Conservation (phyloP, 1,140 invertebrate genomes). For the Homalodisca vitripennis region DNA sequence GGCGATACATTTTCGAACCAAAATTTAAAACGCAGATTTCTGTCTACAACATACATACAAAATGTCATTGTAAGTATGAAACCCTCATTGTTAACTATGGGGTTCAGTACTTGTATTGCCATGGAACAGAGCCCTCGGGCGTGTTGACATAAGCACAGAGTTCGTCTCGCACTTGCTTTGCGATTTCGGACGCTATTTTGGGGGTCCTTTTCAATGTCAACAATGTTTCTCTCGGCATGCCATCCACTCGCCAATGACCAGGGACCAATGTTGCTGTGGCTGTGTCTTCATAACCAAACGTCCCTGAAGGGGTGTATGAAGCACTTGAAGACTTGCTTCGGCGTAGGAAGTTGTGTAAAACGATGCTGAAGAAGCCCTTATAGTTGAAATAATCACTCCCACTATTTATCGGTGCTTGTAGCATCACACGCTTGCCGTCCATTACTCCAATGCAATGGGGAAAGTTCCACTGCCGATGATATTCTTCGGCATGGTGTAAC, state of each 20-base stretch:
- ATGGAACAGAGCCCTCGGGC: not conserved
- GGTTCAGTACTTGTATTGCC: not conserved
- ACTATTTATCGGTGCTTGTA: conserved; percentile 46
- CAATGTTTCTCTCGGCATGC: not conserved
- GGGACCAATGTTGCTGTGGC: not conserved
- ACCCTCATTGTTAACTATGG: not conserved
- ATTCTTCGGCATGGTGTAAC: conserved; percentile 2
- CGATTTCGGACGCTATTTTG: too few relatives aligned
- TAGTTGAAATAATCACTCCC: conserved; percentile 54
- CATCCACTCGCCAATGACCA: not conserved
- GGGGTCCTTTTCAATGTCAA: not conserved
- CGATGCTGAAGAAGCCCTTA: conserved; percentile 52
- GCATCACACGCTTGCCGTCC: conserved; percentile 53
- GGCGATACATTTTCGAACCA: too few relatives aligned
- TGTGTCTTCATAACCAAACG: not conserved
- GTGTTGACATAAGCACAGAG: not conserved
- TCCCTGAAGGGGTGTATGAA: not conserved
- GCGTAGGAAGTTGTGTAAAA: conserved; percentile 45
- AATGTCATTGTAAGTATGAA: too few relatives aligned
- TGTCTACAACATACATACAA: too few relatives aligned
- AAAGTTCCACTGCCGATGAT: conserved; percentile 41
- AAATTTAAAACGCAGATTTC: too few relatives aligned
- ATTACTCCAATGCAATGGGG: conserved; percentile 46
- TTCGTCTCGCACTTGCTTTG: too few relatives aligned
- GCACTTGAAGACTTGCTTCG: conserved; percentile 4